These are phyloP conservation scores for Pseudomyrmex dendroicus DNA, from an alignment of 1,140 invertebrate genomes.

Conservation along the genomic window DNA sequence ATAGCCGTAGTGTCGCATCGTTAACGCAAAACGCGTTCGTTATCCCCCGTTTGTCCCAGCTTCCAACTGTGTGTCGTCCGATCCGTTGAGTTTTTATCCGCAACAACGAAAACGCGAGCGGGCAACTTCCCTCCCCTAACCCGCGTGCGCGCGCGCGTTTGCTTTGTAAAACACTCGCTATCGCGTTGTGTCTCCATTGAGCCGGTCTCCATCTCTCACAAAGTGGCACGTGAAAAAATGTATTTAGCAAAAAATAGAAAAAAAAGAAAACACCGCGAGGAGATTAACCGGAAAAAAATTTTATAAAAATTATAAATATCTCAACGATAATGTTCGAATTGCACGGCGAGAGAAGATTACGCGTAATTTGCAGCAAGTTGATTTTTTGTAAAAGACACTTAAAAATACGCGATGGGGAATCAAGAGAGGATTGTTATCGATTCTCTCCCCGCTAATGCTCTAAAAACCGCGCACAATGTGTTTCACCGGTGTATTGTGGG, in stretches of 20 bases:
- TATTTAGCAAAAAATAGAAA: background rate
- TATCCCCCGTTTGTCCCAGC: slow-evolving; percentile 36
- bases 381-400: background rate
- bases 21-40: slow-evolving; percentile 43
- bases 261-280: background rate
- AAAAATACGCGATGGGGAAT: background rate
- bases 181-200: background rate
- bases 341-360: background rate
- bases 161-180: background rate
- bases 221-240: background rate
- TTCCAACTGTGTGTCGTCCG: slow-evolving; percentile 1
- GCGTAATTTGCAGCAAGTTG: background rate
- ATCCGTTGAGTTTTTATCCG: slow-evolving; percentile 24
- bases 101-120: slow-evolving; percentile 34
- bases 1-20: slow-evolving; percentile 42
- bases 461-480: slow-evolving; percentile 27
- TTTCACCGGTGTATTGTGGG: slow-evolving; percentile 18
- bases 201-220: background rate
- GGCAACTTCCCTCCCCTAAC: background rate
- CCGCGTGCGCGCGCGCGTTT: background rate
- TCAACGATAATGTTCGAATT: background rate
- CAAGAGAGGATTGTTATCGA: slow-evolving; percentile 14
- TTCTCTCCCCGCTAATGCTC: background rate
- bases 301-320: no score
- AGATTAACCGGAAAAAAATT: no score